These are phyloP conservation scores for Platysteira castanea DNA, from an alignment of 2,113 vertebrate genomes.

Conservation along the genomic window DNA sequence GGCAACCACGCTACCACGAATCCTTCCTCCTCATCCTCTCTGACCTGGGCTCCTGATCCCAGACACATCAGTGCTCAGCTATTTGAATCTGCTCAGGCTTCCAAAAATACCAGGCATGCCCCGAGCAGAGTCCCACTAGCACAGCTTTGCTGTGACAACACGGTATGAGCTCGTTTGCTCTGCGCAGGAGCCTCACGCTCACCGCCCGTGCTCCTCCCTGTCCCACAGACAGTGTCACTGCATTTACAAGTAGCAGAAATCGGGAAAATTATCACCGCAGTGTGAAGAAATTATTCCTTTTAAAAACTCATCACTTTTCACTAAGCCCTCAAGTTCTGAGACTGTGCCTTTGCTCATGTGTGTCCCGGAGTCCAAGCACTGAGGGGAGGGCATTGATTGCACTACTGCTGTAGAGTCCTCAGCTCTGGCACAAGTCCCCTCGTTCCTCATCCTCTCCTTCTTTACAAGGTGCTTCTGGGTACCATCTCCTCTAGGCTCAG, in stretches of 20 bases:
- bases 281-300: background rate
- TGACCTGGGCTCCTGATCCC: background rate
- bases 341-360: background rate
- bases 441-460: background rate
- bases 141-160: rapidly evolving
- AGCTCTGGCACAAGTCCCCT: background rate
- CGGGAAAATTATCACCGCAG: background rate
- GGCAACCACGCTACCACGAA: rapidly evolving
- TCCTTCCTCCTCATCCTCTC: background rate
- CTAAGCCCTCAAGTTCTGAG: background rate
- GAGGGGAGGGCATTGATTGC: background rate
- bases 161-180: background rate
- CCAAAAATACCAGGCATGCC: background rate
- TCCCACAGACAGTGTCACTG: background rate
- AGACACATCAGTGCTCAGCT: background rate
- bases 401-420: background rate
- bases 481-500: background rate
- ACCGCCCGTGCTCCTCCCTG: rapidly evolving
- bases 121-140: background rate
- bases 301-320: background rate
- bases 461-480: background rate
- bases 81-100: background rate
- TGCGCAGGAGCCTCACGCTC: rapidly evolving
- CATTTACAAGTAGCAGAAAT: background rate
- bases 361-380: too few species aligned